These are phyloP conservation scores for Spermophilus dauricus DNA, from an alignment of 2,113 vertebrate species.

Conservation along the genomic window DNA sequence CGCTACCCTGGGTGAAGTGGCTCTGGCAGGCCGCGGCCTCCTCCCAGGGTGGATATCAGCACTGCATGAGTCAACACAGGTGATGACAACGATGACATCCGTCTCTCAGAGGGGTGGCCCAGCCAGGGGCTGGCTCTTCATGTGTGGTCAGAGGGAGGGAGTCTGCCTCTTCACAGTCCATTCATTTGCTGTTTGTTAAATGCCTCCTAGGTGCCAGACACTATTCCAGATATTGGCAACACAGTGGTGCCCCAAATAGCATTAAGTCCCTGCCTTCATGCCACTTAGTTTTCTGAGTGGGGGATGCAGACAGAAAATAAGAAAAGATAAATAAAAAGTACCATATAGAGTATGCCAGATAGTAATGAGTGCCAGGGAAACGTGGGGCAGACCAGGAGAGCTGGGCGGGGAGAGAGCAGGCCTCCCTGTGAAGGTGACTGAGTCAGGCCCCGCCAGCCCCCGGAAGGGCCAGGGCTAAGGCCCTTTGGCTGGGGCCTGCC, in stretches of 20 bases:
- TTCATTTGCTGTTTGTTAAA: background rate
- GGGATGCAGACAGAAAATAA: background rate
- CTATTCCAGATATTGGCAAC: background rate
- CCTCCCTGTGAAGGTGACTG: background rate
- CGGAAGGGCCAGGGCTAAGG: background rate
- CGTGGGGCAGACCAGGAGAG: background rate
- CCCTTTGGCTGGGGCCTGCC: background rate
- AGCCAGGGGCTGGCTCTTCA: background rate
- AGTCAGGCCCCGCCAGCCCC: background rate
- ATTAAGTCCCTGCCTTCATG: background rate
- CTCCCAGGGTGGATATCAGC: background rate
- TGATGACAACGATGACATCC: no score
- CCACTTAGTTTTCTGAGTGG: background rate
- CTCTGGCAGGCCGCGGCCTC: background rate
- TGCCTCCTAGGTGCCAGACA: background rate
- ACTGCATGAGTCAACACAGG: background rate
- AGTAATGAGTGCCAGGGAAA: background rate
- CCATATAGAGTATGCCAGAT: background rate
- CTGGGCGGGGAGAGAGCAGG: background rate
- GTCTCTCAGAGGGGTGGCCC: background rate
- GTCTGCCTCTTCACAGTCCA: background rate
- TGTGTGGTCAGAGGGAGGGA: background rate
- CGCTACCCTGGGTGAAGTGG: background rate
- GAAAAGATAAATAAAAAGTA: background rate
- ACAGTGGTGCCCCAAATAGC: background rate